Percentiles rank a stretch among this genome's conserved stretches.
Conservation (phyloP, 1,140 invertebrate species). For the Steinernema feltiae region DNA sequence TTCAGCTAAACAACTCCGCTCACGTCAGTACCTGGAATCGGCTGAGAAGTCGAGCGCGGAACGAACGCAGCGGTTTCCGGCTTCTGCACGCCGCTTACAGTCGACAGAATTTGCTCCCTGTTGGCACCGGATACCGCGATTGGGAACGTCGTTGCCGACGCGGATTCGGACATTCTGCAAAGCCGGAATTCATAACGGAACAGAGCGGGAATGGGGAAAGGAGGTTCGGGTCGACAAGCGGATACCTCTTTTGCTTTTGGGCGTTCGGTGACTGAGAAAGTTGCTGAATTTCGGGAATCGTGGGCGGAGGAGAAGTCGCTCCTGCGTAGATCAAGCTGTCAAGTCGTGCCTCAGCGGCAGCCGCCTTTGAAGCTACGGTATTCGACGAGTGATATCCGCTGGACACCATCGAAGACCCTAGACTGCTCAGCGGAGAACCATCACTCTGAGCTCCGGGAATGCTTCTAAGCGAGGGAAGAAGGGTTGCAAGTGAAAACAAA, state of each 20-base stretch:
- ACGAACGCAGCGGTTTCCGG: neutral
- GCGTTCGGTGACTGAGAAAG: neutral
- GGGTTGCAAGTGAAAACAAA: neutral
- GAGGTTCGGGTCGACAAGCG: neutral
- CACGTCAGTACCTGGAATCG: neutral
- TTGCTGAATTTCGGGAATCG: neutral
- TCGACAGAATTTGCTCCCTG: neutral
- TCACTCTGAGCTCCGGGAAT: neutral
- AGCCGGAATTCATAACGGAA: neutral
- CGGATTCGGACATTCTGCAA: neutral
- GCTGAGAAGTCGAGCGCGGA: neutral
- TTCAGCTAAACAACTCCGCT: too few species aligned
- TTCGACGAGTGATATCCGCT: conserved; percentile 14
- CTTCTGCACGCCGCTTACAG: neutral
- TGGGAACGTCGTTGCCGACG: neutral
- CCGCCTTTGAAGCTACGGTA: conserved; percentile 15
- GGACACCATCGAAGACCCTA: neutral
- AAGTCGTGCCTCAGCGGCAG: conserved; percentile 20
- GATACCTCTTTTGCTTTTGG: neutral
- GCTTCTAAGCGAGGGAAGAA: neutral
- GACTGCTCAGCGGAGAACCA: neutral
- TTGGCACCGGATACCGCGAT: neutral
- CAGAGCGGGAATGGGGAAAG: neutral
- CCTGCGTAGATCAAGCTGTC: conserved; percentile 20
- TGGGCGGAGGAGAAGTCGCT: neutral